Base-by-base conservation (phyloP, 2,113 vertebrate species). In the Upupa epops region DNA sequence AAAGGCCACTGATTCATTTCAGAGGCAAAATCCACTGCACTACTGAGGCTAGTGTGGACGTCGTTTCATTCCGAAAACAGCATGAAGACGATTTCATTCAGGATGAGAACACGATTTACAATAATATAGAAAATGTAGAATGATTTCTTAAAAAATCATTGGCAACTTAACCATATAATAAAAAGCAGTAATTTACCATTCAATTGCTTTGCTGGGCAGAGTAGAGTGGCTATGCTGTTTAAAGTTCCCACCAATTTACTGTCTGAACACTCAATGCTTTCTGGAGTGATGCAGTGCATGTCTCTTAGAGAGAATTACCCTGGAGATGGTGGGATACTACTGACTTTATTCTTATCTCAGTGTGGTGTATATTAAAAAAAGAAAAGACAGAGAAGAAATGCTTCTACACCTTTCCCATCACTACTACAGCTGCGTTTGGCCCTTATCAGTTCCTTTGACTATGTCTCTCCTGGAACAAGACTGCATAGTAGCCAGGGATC, bases 141-240 rank as follows among this genome's bases (percentile, higher is more conserved):
- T 2, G 9, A 75, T 88, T 94, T 89, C 91, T 69, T 69, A 87
- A 85, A 81, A 83, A 94, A 89, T 76, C 81, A 80, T 58, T 89
- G 87, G 63, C 74, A 92, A 83, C 42, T 65, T 90, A 93, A 84
- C 69, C 87, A 55, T 60, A 46, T 89, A 85, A 89, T 51, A 89
- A 92, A 94, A 92, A 92, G 87, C 93, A 91, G 91, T 85, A 84
- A 21, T 83, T 92, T 86, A 78, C 59, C n/a, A 82, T 88, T 79
- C 91, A 94, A 91, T 80, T 70, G 73, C 80, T 79, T 93, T 52
- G 83, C 25, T 80, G 86, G 69, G 73, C 52, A 71, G 55, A 86
- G 65, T 83, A 74, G 59, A 91, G 46, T 42, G 34, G 42, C 13
- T 69, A 66, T 9, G 17, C 66, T 70, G 54, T 65, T 84, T 85